phyloP scores from a whole-genome alignment of 2,888 invertebrate genomes.

The Perizoma flavofasciatum region DNA sequence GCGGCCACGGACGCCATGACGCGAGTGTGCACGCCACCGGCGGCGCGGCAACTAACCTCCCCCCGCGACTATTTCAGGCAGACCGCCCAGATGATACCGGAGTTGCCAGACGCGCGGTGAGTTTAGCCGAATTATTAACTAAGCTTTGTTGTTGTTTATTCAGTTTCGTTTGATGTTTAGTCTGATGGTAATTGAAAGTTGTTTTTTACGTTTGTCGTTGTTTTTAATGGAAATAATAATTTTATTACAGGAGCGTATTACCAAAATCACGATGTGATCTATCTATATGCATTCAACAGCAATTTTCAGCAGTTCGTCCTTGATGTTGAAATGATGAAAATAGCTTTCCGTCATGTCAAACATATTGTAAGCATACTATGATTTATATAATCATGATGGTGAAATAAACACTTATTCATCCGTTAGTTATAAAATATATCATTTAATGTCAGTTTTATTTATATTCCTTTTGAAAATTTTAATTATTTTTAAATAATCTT shows the following conservation, averaged over 20 bases:
- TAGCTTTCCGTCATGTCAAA: too few relatives aligned
- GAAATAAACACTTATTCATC: too few relatives aligned
- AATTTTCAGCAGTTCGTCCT: too few relatives aligned
- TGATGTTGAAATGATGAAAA: too few relatives aligned
- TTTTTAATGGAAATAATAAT: slow-evolving; percentile 7
- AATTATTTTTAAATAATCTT: too few relatives aligned
- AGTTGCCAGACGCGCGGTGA: slow-evolving; percentile 60
- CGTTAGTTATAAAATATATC: too few relatives aligned
- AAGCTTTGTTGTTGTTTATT: slow-evolving; percentile 47
- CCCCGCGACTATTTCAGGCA: slow-evolving; percentile 75
- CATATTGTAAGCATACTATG: too few relatives aligned
- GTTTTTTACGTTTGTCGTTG: slow-evolving; percentile 24
- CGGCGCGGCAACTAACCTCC: slow-evolving; percentile 73
- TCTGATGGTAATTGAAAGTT: slow-evolving; percentile 37
- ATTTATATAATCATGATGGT: too few relatives aligned
- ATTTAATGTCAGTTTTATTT: too few relatives aligned
- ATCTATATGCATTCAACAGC: too few relatives aligned
- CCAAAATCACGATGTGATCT: too few relatives aligned
- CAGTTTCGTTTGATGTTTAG: slow-evolving; percentile 42
- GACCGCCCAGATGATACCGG: slow-evolving; percentile 74
- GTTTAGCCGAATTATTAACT: slow-evolving; percentile 41
- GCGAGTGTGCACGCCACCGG: slow-evolving; percentile 73
- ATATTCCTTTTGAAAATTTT: too few relatives aligned
- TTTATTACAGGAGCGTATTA: background rate
- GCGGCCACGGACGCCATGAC: slow-evolving; percentile 99